phyloP scores from a whole-genome alignment of 2,113 vertebrate genomes.

The Seriola quinqueradiata region DNA sequence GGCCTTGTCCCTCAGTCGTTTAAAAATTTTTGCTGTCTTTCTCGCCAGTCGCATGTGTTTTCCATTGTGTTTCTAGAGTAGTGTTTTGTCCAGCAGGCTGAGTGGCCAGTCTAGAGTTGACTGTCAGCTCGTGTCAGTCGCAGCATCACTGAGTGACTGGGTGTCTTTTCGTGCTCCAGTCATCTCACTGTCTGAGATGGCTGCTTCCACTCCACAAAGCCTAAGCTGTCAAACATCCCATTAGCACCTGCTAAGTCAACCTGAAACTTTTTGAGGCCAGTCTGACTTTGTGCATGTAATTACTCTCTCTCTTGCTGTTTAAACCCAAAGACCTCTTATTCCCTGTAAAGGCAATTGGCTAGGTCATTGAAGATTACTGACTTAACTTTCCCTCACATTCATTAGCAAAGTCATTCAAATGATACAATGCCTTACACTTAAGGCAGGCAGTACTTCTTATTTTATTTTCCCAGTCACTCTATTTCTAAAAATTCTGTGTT shows the following conservation, averaged over 20 bases:
- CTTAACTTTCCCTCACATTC: constrained; percentile 39
- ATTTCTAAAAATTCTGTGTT: neutral
- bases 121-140: constrained; percentile 68
- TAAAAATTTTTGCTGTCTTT: neutral
- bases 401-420: constrained; percentile 59
- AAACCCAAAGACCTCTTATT: constrained; percentile 59
- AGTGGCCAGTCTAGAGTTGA: constrained; percentile 34
- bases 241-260: constrained; percentile 79
- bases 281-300: constrained; percentile 74
- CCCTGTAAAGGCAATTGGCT: constrained; percentile 48
- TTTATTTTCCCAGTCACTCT: constrained; percentile 20
- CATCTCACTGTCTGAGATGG: constrained; percentile 63
- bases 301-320: constrained; percentile 64
- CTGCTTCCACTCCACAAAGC: constrained; percentile 61
- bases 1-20: neutral
- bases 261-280: constrained; percentile 71
- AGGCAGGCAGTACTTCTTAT: neutral
- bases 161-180: constrained; percentile 68
- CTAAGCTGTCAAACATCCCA: constrained; percentile 71
- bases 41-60: constrained; percentile 14
- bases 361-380: constrained; percentile 67
- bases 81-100: constrained; percentile 52
- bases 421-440: constrained; percentile 31
- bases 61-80: constrained; percentile 30
- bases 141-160: constrained; percentile 46